phyloP scores from a whole-genome alignment of 2,888 invertebrate species.

The Euplagia quadripunctaria region DNA sequence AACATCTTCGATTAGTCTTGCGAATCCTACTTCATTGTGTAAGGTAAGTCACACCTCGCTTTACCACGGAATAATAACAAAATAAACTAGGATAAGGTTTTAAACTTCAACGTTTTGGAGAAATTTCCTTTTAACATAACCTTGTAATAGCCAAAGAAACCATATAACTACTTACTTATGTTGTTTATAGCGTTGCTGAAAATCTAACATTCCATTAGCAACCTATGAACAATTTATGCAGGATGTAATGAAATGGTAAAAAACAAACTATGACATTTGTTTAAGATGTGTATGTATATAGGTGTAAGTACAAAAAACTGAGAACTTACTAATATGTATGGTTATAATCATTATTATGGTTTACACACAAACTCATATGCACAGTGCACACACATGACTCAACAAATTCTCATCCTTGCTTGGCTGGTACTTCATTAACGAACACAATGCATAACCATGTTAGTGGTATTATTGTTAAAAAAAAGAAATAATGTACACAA shows the following conservation, averaged over 20 bases:
- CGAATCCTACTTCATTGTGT: no score
- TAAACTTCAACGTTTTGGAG: neutral
- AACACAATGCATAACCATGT: no score
- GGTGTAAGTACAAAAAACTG: neutral
- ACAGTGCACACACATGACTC: neutral
- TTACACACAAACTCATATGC: neutral
- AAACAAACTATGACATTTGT: neutral
- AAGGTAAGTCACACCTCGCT: neutral
- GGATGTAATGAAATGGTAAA: neutral
- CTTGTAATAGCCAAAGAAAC: no score
- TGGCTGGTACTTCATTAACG: no score
- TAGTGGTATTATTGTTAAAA: neutral
- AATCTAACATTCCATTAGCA: neutral
- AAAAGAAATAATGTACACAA: neutral
- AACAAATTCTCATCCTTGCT: neutral
- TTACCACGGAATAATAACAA: neutral
- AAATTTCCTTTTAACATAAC: neutral
- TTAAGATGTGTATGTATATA: neutral
- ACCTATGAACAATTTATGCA: neutral
- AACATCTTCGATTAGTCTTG: no score
- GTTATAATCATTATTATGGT: neutral
- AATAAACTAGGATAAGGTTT: neutral
- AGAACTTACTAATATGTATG: neutral
- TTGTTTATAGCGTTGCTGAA: neutral
- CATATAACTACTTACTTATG: no score